These are phyloP conservation scores for Urocolius indicus DNA, from an alignment of 2,113 vertebrate species.

Conservation along the genomic window DNA sequence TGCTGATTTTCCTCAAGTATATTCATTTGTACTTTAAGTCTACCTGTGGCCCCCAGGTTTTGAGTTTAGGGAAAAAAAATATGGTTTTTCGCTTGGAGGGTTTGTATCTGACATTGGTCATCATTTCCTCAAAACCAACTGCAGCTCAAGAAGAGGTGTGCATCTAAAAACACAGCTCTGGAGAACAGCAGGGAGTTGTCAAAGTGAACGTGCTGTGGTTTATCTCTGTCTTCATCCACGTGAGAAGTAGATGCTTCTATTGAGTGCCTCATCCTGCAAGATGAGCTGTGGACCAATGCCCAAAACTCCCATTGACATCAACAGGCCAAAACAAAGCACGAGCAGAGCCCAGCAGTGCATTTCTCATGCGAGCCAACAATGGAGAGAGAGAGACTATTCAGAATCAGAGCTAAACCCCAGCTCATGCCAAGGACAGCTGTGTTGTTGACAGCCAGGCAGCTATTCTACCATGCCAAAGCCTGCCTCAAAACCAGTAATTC, in stretches of 20 bases:
- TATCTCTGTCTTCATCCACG: background rate
- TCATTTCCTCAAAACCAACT: background rate
- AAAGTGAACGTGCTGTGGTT: background rate
- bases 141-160: background rate
- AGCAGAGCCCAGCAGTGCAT: background rate
- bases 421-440: slow-evolving; percentile 45
- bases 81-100: rapidly evolving
- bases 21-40: background rate
- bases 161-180: background rate
- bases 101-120: background rate
- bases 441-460: slow-evolving; percentile 36
- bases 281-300: slow-evolving; percentile 38
- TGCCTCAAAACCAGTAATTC: slow-evolving; percentile 5
- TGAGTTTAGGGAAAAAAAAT: background rate
- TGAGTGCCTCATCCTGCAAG: background rate
- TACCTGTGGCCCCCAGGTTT: background rate
- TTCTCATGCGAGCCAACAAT: slow-evolving; percentile 38
- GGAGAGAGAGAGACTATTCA: slow-evolving; percentile 22
- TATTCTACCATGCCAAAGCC: background rate
- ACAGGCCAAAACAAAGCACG: background rate
- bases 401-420: slow-evolving; percentile 35
- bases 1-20: background rate
- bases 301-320: slow-evolving; percentile 13
- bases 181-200: background rate
- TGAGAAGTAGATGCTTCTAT: background rate